phyloP scores from a whole-genome alignment of 1,140 invertebrate species.

The Aphelenchoides besseyi region DNA sequence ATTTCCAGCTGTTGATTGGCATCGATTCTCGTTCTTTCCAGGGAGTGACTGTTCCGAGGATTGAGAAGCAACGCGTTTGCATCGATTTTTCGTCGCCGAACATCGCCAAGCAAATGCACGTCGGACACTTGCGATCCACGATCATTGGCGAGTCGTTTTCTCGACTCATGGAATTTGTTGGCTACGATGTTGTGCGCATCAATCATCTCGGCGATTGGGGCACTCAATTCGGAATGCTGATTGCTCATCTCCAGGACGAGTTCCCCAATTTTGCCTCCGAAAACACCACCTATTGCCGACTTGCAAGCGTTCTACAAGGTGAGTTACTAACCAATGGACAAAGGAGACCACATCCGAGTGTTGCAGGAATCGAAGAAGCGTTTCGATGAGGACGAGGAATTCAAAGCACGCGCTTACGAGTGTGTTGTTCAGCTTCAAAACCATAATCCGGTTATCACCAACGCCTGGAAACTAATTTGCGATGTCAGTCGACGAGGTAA shows the following conservation, averaged over 20 bases:
- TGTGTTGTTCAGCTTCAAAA: conserved; percentile 89
- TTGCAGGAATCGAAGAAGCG: conserved; percentile 78
- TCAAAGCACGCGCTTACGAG: conserved; percentile 89
- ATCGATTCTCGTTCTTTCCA: conserved; percentile 43
- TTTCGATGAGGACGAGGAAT: conserved; percentile 85
- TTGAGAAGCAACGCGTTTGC: conserved; percentile 72
- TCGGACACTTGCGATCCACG: conserved; percentile 93
- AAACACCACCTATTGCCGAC: conserved; percentile 84
- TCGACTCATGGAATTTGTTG: conserved; percentile 84
- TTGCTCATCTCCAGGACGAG: conserved; percentile 85
- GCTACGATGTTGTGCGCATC: conserved; percentile 80
- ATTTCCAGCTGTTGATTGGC: neutral
- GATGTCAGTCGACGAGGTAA: conserved; percentile 82
- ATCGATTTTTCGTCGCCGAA: conserved; percentile 98
- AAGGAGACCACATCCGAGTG: neutral
- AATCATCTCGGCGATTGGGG: conserved; percentile 99
- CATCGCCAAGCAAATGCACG: conserved; percentile 99
- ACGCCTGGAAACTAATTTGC: conserved; percentile 92
- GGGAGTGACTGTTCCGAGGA: conserved; percentile 66
- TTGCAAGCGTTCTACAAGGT: conserved; percentile 79
- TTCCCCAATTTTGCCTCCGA: conserved; percentile 81
- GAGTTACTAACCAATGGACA: neutral
- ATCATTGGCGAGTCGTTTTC: conserved; percentile 89
- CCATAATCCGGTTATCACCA: conserved; percentile 77
- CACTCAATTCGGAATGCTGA: conserved; percentile 98